Percentiles rank a stretch among this genome's conserved stretches.
Evolutionary conservation across 2,113 vertebrate species (phyloP).

Genomic region (Corydoras maculifer): DNA sequence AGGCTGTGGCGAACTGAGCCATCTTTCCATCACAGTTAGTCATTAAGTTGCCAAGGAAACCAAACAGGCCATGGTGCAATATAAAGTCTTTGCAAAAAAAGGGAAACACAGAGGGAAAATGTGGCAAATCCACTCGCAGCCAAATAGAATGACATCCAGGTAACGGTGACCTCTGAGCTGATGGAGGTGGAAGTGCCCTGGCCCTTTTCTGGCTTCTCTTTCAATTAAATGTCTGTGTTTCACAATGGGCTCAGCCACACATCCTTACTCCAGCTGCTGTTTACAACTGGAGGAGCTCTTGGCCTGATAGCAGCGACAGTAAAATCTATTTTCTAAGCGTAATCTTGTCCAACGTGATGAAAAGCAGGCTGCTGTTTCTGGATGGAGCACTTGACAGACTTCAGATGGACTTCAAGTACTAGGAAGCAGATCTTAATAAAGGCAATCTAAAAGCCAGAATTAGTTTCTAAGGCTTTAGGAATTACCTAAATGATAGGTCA

Average conservation of each 20-base stretch:
- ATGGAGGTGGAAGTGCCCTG: background rate
- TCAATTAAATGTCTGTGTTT: constrained; percentile 7
- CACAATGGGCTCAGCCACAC: constrained; percentile 21
- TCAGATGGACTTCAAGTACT: constrained; percentile 9
- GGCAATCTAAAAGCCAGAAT: background rate
- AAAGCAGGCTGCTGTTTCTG: constrained; percentile 33
- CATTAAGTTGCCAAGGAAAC: constrained; percentile 43
- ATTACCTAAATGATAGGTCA: too few relatives aligned
- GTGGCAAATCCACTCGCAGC: constrained; percentile 6
- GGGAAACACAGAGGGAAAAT: constrained; percentile 27
- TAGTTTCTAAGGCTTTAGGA: too few relatives aligned
- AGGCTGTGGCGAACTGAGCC: constrained; percentile 14
- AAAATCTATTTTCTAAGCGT: constrained; percentile 45
- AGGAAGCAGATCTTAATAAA: background rate
- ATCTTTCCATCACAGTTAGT: constrained; percentile 30
- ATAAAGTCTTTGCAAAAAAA: constrained; percentile 23
- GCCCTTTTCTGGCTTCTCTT: background rate
- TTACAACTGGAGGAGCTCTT: constrained; percentile 10
- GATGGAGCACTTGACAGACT: constrained; percentile 18
- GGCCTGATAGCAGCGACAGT: constrained; percentile 8
- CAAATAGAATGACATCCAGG: background rate
- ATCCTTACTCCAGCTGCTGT: constrained; percentile 16
- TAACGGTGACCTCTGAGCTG: background rate
- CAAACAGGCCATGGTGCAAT: constrained; percentile 36
- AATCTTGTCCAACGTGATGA: constrained; percentile 35